phyloP scores from a whole-genome alignment of 2,888 invertebrate species.

The Caenorhabditis drosophilae region DNA sequence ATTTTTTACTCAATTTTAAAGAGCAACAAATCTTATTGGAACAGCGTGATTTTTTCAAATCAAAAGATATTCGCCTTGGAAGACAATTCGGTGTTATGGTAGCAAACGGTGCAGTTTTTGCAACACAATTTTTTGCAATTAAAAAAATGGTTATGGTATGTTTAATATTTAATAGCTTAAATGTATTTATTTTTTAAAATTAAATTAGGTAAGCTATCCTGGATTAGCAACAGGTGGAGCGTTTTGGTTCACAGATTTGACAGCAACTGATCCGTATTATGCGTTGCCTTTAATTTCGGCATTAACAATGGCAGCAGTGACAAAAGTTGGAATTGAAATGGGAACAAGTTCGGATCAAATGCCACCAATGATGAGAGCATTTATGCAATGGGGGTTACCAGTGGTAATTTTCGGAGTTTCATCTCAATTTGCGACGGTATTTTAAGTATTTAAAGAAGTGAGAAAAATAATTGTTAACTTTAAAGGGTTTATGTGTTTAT shows the following conservation, averaged over 20 bases:
- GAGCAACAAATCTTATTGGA: constrained; percentile 62
- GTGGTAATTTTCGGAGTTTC: constrained; percentile 53
- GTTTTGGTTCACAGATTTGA: constrained; percentile 90
- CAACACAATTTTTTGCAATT: constrained; percentile 88
- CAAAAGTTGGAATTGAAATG: constrained; percentile 74
- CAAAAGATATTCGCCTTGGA: constrained; percentile 58
- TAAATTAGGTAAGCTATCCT: constrained; percentile 80
- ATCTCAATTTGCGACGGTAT: constrained; percentile 63
- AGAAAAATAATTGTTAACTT: no score
- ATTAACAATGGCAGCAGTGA: constrained; percentile 81
- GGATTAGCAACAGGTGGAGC: constrained; percentile 87
- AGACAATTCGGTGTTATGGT: constrained; percentile 60
- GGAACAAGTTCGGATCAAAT: constrained; percentile 57
- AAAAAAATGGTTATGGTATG: constrained; percentile 82
- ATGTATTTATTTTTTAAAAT: no score
- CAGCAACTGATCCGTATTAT: constrained; percentile 86
- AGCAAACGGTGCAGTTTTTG: constrained; percentile 81
- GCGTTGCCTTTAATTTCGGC: constrained; percentile 85
- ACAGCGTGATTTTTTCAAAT: constrained; percentile 57
- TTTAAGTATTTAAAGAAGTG: no score
- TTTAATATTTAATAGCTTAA: no score
- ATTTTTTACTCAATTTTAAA: constrained; percentile 14
- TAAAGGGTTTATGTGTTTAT: constrained; percentile 64
- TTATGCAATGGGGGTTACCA: constrained; percentile 62
- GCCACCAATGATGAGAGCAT: constrained; percentile 56